A percentile compares a stretch with the other conserved stretches of the same genome.
phyloP scores from a whole-genome alignment of 2,113 vertebrate species.

The Megaleporinus macrocephalus region DNA sequence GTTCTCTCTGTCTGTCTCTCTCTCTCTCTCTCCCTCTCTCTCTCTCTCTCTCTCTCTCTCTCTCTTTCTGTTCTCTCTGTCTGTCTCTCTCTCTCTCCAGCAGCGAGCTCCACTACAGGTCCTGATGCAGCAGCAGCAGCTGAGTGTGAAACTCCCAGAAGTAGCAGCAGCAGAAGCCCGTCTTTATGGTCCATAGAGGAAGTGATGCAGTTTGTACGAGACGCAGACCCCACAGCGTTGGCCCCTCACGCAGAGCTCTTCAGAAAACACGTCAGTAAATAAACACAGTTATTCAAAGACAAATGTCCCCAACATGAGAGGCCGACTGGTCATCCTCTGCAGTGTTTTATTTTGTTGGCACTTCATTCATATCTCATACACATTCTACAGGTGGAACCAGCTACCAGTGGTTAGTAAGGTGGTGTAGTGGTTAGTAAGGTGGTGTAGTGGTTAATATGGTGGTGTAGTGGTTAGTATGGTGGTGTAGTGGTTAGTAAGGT shows the following conservation, averaged over 20 bases:
- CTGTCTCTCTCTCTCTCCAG: conserved; percentile 64
- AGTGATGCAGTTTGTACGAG: conserved; percentile 92
- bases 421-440: no score
- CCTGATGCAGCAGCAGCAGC: conserved; percentile 80
- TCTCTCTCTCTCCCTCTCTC: conserved; percentile 35
- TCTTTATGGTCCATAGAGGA: conserved; percentile 93
- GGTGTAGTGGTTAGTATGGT: no score
- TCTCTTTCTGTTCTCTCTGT: not conserved
- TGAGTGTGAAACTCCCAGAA: conserved; percentile 78
- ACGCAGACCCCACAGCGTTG: conserved; percentile 88
- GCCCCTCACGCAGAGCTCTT: conserved; percentile 93
- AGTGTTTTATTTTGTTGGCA: no score
- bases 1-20: not conserved
- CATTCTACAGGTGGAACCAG: no score
- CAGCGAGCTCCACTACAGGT: conserved; percentile 90
- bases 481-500: no score
- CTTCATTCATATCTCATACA: no score
- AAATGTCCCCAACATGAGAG: no score
- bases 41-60: conserved; percentile 3
- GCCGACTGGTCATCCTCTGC: no score
- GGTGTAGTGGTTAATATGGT: no score
- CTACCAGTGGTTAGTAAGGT: no score
- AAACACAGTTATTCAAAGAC: no score
- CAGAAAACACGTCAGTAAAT: conserved; percentile 91
- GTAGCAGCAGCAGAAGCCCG: conserved; percentile 78